Percentiles rank a stretch among this genome's conserved stretches.
phyloP scores from a whole-genome alignment of 2,113 vertebrate genomes.

The Protobothrops mucrosquamatus region DNA sequence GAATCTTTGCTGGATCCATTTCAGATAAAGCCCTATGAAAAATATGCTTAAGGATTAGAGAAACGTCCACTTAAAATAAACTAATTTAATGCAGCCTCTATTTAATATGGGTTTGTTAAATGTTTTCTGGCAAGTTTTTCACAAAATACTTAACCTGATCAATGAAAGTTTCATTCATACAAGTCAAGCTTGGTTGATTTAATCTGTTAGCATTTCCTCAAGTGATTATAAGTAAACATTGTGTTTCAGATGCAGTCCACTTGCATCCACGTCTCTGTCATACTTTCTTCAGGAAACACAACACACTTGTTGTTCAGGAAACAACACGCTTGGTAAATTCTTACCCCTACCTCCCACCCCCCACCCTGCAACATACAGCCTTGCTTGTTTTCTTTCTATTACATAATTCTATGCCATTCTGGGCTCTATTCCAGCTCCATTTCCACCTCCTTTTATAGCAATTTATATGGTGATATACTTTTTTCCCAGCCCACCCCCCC shows the following conservation, averaged over 20 bases:
- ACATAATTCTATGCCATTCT: constrained; percentile 1
- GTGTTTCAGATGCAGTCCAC: neutral
- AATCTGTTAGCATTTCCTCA: neutral
- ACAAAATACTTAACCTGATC: neutral
- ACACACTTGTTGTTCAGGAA: neutral
- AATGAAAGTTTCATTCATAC: neutral
- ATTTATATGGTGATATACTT: neutral
- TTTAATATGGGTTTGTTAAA: neutral
- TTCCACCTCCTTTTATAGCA: neutral
- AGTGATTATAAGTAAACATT: neutral
- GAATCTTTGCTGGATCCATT: neutral
- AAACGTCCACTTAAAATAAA: neutral
- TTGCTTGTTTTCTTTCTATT: neutral
- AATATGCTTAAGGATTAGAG: neutral
- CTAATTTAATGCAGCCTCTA: neutral
- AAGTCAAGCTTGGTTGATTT: neutral
- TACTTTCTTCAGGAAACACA: neutral
- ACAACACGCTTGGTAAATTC: neutral
- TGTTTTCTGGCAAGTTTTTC: neutral
- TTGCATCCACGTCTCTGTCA: neutral
- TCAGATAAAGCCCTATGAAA: neutral
- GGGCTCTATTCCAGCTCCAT: constrained; percentile 18
- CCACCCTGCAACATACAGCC: neutral
- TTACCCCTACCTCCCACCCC: too few relatives aligned
- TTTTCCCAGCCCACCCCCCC: neutral